Conservation (phyloP, 2,888 invertebrate genomes). For the Catocala nupta region DNA sequence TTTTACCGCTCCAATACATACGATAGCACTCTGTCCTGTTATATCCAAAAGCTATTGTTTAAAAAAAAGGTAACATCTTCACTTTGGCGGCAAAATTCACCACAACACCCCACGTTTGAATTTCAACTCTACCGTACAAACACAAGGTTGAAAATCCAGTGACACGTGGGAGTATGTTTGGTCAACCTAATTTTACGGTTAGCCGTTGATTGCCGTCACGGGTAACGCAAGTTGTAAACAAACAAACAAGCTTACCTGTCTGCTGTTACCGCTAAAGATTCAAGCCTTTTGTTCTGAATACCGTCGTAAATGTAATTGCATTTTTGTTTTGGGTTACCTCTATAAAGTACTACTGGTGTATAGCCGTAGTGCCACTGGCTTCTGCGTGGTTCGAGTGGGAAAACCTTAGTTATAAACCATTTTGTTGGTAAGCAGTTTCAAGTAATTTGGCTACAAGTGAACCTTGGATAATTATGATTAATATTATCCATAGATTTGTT, state of each 20-base stretch:
- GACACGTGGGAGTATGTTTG: neutral
- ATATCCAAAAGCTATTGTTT: slow-evolving; percentile 45
- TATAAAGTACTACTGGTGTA: neutral
- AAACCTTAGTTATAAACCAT: neutral
- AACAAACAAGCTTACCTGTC: slow-evolving; percentile 50
- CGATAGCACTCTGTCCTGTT: slow-evolving; percentile 40
- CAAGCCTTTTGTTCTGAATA: slow-evolving; percentile 27
- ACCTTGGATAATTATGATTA: too few relatives aligned
- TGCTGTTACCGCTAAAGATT: slow-evolving; percentile 26
- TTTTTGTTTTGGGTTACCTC: slow-evolving; percentile 17
- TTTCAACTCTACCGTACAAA: neutral
- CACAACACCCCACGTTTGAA: neutral
- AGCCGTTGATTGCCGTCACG: slow-evolving; percentile 41
- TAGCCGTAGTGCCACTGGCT: neutral
- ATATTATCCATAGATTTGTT: too few relatives aligned
- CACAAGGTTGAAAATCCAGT: slow-evolving; percentile 1
- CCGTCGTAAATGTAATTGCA: slow-evolving; percentile 42
- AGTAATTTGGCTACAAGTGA: too few relatives aligned
- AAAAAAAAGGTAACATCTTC: slow-evolving; percentile 44
- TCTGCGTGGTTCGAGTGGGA: slow-evolving; percentile 1
- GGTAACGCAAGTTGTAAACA: slow-evolving; percentile 60
- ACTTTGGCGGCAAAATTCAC: slow-evolving; percentile 42
- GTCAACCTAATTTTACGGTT: slow-evolving; percentile 19
- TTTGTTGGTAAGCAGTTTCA: too few relatives aligned
- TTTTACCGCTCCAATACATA: slow-evolving; percentile 52